Evolutionary conservation across 1,140 invertebrate species (phyloP), one percentile per base, ranked within the genome.

Genomic region (Megathymus violae): DNA sequence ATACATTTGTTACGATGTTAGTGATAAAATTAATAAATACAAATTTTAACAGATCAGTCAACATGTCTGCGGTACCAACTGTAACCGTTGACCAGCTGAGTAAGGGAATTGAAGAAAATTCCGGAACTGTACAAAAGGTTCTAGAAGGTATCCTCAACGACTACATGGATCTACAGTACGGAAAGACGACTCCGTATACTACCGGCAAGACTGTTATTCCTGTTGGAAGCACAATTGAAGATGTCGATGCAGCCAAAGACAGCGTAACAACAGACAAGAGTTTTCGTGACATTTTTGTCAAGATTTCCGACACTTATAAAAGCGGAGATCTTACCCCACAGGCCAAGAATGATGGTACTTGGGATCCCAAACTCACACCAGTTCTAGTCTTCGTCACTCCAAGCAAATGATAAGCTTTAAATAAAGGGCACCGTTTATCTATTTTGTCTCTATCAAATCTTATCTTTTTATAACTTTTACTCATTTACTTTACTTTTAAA

Each of bases 91-190:
- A 80, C 15, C 83, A 90, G 38, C 59, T 90, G 0, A 77, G 80
- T 0, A 65, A 76, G 13, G 88, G 69, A 0, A 77, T 80, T 19
- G 62, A 80, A 4, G 78, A 88, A 19, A 77, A 74, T 4, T 78
- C 69, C 1, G 31, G 60, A 0, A 76, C 62, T 34, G 64, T 77
- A 0, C 82, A 86, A 63, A 89, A 81, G 47, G 79, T 89, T 34
- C 67, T 91, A 13, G 80, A 82, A 75, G 80, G 86, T n/a, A 66
- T 90, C 4, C 68, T 90, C 0, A 89, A 88, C 27, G 88, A 91
- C 50, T 88, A 67, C 61, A 89, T 91, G 86, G 85, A 89, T 25
- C 66, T 91, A 0, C 82, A 82, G 15, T 88, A 78, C 16, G 80
- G 69, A 0, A 83, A 87, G 52, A 74, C 76, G 50, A 91, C 85